Conservation (phyloP, 2,113 vertebrate genomes). For the Mesocricetus auratus region DNA sequence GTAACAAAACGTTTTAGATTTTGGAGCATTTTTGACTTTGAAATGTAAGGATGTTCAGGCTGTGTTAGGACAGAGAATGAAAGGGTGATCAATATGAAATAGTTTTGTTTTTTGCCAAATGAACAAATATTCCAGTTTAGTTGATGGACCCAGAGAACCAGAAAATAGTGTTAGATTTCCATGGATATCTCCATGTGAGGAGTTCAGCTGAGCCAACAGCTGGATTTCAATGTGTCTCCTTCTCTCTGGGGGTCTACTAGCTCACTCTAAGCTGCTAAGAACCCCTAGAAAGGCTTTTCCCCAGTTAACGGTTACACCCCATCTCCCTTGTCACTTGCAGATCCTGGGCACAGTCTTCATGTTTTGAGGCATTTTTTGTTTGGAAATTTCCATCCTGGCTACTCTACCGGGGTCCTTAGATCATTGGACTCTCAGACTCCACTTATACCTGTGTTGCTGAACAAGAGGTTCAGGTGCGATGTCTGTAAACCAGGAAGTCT, state of each 20-base stretch:
- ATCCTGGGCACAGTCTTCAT: background rate
- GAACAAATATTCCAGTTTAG: background rate
- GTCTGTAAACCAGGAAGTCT: background rate
- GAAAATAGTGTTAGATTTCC: background rate
- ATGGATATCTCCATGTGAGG: background rate
- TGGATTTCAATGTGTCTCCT: background rate
- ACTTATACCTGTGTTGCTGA: background rate
- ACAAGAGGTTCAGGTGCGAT: background rate
- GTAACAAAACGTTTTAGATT: background rate
- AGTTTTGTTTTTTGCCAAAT: background rate
- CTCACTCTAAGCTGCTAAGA: background rate
- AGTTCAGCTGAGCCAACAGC: background rate
- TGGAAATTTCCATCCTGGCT: background rate
- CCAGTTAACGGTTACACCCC: fast-evolving
- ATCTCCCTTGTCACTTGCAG: background rate
- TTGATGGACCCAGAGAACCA: background rate
- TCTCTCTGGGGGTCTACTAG: background rate
- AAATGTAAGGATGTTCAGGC: background rate
- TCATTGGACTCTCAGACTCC: background rate
- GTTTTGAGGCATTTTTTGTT: background rate
- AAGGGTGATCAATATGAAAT: background rate
- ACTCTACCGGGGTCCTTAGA: background rate
- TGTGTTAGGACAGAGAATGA: background rate
- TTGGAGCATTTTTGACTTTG: background rate
- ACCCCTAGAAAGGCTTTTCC: background rate